Percentiles rank a stretch among this genome's conserved stretches.
These are phyloP conservation scores for Machaerirhynchus nigripectus DNA, from an alignment of 2,113 vertebrate species.

Conservation along the genomic window DNA sequence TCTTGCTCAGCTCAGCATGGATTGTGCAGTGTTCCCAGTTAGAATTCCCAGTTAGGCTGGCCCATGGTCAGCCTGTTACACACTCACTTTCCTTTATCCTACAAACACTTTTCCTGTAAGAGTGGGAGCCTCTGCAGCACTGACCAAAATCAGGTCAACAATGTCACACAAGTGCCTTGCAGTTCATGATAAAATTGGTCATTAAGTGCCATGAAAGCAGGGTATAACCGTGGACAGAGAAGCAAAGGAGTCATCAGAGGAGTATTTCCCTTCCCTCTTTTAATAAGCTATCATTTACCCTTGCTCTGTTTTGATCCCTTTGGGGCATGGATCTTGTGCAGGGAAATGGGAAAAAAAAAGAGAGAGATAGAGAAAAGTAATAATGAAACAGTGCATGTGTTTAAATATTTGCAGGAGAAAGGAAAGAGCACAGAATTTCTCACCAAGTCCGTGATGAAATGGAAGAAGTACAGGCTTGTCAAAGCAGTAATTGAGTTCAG, in stretches of 20 bases:
- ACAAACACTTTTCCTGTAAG: too few species aligned
- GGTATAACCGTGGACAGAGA: not conserved
- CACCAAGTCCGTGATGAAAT: not conserved
- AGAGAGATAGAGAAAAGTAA: not conserved
- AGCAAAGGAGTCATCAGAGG: not conserved
- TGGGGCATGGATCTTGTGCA: not conserved
- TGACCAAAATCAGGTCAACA: conserved; percentile 41
- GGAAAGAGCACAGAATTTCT: not conserved
- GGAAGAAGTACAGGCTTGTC: not conserved
- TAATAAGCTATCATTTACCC: conserved; percentile 20
- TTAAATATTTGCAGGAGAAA: conserved; percentile 25
- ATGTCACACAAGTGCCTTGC: not conserved
- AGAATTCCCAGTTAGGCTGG: not conserved
- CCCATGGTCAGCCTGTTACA: not conserved
- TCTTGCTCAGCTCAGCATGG: too few species aligned
- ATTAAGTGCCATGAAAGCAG: not conserved
- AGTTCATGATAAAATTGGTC: not conserved
- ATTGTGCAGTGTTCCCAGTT: too few species aligned
- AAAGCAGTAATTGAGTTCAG: not conserved
- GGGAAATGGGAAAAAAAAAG: not conserved
- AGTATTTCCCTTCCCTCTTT: conserved; percentile 2
- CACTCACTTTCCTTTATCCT: too few species aligned
- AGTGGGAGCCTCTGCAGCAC: not conserved
- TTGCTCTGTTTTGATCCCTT: not conserved
- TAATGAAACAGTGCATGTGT: not conserved